Evolutionary conservation across 2,113 vertebrate species (phyloP).

Genomic region (Falco punctatus): DNA sequence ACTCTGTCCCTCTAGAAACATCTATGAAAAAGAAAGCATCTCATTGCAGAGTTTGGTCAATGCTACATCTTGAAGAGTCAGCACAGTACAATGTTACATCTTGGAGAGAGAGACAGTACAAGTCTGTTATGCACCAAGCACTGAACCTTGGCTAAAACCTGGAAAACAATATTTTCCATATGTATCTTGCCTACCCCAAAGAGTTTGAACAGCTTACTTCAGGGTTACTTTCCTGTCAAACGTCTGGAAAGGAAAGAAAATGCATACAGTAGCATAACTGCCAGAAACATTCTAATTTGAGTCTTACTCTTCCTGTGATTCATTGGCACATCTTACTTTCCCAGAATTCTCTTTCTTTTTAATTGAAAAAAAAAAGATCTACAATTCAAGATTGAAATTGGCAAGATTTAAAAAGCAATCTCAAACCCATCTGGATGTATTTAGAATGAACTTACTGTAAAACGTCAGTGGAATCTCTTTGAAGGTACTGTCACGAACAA

Average conservation of each 20-base stretch:
- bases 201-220: background rate
- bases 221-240: background rate
- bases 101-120: background rate
- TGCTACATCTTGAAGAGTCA: background rate
- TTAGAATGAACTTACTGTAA: conserved; percentile 85
- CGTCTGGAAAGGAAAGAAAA: conserved; percentile 11
- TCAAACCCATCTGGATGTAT: background rate
- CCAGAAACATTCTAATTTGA: background rate
- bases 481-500: conserved; percentile 86
- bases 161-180: background rate
- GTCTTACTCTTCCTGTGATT: background rate
- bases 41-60: background rate
- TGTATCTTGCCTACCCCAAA: background rate
- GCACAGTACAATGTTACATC: background rate
- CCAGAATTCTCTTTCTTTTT: background rate
- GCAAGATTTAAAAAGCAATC: background rate
- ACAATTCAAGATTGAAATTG: conserved; percentile 29
- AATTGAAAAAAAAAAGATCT: background rate
- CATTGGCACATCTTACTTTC: background rate
- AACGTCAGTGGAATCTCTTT: conserved; percentile 92
- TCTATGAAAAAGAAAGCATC: background rate
- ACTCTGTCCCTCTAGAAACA: background rate
- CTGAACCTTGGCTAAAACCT: background rate
- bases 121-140: background rate
- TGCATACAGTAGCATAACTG: background rate